These are phyloP conservation scores for Cerastis rubricosa DNA, from an alignment of 2,888 invertebrate genomes.

Conservation along the genomic window DNA sequence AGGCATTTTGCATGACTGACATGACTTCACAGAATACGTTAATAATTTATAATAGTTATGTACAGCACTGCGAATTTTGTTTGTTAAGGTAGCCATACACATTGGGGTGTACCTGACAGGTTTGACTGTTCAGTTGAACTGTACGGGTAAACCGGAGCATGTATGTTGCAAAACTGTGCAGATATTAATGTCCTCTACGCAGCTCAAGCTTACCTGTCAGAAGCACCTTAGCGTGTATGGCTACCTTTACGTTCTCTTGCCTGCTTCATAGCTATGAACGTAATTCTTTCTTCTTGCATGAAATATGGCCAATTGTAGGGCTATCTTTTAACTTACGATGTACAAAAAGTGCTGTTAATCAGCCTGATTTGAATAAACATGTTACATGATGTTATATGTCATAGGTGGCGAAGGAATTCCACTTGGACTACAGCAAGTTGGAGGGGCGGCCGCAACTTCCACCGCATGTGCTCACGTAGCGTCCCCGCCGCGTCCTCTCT, in stretches of 20 bases:
- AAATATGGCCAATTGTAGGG: background rate
- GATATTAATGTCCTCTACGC: too few relatives aligned
- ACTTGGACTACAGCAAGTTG: constrained; percentile 99
- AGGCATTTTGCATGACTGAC: background rate
- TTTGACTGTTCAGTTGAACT: too few relatives aligned
- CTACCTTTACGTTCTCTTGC: background rate
- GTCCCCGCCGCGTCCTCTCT: constrained; percentile 76
- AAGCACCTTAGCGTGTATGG: too few relatives aligned
- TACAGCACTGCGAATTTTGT: constrained; percentile 3
- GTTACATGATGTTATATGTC: constrained; percentile 15
- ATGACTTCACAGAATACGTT: too few relatives aligned
- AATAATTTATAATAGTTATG: background rate
- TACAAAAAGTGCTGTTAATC: background rate
- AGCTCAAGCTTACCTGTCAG: too few relatives aligned
- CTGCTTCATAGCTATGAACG: background rate
- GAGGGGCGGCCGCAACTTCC: constrained; percentile 97
- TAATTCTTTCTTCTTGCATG: background rate
- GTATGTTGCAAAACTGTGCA: too few relatives aligned
- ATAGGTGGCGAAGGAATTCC: constrained; percentile 98
- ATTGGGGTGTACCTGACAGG: too few relatives aligned
- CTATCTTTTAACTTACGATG: background rate
- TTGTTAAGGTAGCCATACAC: too few relatives aligned
- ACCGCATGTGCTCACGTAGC: constrained; percentile 92
- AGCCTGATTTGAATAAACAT: background rate
- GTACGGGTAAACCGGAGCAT: too few relatives aligned